Evolutionary conservation across 2,113 vertebrate genomes (phyloP).

Genomic region (human): DNA sequence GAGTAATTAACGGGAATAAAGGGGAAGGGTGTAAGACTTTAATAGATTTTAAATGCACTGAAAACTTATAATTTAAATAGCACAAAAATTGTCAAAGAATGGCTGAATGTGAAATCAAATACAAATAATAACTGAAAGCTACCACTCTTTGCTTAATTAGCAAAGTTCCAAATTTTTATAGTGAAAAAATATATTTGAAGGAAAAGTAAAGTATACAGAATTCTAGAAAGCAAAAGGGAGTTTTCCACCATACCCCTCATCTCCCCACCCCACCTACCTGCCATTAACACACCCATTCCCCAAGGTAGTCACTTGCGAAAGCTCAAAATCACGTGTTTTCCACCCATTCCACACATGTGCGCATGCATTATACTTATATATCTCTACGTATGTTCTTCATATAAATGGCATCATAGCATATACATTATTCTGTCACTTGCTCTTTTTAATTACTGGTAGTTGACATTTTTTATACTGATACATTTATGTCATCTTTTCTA

Average conservation of each 20-base stretch:
- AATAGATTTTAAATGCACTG: neutral
- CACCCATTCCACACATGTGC: neutral
- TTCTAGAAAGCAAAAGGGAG: neutral
- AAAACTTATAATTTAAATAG: slow-evolving; percentile 12
- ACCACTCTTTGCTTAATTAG: neutral
- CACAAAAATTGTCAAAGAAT: neutral
- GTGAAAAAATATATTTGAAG: neutral
- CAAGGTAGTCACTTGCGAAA: neutral
- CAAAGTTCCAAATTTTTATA: neutral
- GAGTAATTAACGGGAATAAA: neutral
- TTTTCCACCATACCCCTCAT: neutral
- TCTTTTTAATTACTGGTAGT: neutral
- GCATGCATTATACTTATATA: neutral
- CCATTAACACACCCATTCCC: neutral
- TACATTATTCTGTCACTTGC: neutral
- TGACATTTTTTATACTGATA: neutral
- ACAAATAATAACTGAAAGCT: neutral
- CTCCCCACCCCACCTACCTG: neutral
- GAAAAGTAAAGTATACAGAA: neutral
- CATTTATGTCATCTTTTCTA: neutral
- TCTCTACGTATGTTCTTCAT: neutral
- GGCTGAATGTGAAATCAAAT: neutral
- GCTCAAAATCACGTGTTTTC: neutral
- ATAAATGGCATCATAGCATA: neutral
- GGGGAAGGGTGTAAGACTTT: neutral